Conservation (phyloP, 2,888 invertebrate species). For the Hirtodrosophila cameraria region DNA sequence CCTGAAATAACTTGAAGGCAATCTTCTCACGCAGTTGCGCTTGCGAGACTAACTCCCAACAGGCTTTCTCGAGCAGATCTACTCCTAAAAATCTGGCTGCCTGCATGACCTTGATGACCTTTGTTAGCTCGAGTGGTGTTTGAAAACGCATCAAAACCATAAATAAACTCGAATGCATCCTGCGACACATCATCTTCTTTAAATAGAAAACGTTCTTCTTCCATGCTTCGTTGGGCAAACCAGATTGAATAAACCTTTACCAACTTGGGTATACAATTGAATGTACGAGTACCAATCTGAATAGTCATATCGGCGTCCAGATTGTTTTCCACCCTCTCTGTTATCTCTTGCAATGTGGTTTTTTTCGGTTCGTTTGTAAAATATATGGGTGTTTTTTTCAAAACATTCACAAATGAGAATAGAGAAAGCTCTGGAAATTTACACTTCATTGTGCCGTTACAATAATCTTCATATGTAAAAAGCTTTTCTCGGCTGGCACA, state of each 20-base stretch:
- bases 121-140: background rate
- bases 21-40: slow-evolving; percentile 17
- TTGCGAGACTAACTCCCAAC: slow-evolving; percentile 10
- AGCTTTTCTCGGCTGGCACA: no score
- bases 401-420: no score
- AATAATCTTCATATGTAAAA: no score
- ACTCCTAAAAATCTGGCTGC: slow-evolving; percentile 22
- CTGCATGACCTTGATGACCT: slow-evolving; percentile 18
- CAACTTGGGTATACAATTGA: slow-evolving; percentile 19
- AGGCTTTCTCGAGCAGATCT: background rate
- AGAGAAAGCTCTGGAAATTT: no score
- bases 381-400: no score
- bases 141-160: slow-evolving; percentile 38
- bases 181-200: background rate
- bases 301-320: slow-evolving; percentile 5
- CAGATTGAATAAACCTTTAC: slow-evolving; percentile 24
- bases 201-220: slow-evolving; percentile 2
- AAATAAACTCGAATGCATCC: slow-evolving; percentile 24
- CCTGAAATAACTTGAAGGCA: no score
- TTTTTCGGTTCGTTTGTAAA: background rate
- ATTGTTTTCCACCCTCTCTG: slow-evolving; percentile 14
- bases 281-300: slow-evolving; percentile 1
- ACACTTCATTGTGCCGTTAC: no score
- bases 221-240: slow-evolving; percentile 31
- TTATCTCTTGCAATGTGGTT: fast-evolving